phyloP scores from a whole-genome alignment of 2,888 invertebrate genomes.

The Melipona bicolor region DNA sequence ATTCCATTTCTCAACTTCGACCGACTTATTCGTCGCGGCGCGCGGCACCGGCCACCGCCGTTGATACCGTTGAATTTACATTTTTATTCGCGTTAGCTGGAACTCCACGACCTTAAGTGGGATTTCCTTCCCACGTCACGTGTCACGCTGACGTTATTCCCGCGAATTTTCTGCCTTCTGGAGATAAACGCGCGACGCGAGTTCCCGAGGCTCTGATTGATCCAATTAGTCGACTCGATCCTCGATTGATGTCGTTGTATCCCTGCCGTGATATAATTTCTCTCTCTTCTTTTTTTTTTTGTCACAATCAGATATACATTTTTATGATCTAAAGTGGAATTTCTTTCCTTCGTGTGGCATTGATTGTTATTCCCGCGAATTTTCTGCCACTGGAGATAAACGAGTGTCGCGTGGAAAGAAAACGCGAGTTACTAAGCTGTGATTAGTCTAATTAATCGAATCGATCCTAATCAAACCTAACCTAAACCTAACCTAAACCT shows the following conservation, averaged over 20 bases:
- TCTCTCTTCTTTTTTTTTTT: no score
- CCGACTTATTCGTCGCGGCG: constrained; percentile 8
- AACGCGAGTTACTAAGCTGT: no score
- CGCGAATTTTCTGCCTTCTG: background rate
- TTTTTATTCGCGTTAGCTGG: constrained; percentile 11
- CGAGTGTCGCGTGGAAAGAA: no score
- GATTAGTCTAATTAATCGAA: no score
- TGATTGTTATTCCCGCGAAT: no score
- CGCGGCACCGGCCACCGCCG: background rate
- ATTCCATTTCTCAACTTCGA: constrained; percentile 26
- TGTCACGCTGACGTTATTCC: background rate
- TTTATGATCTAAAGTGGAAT: no score
- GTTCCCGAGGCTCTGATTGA: background rate
- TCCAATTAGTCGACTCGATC: background rate
- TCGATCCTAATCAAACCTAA: no score
- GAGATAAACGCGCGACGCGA: background rate
- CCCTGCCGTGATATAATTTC: background rate
- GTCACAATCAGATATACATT: no score
- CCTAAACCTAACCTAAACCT: no score
- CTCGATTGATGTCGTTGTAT: background rate
- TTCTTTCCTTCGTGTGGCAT: no score
- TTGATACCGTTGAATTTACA: constrained; percentile 18
- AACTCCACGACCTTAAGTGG: background rate
- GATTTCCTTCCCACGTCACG: constrained; percentile 1
- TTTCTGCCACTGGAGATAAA: no score